Base-by-base conservation (phyloP, 2,113 vertebrate genomes). In the Hypanus sabinus region DNA sequence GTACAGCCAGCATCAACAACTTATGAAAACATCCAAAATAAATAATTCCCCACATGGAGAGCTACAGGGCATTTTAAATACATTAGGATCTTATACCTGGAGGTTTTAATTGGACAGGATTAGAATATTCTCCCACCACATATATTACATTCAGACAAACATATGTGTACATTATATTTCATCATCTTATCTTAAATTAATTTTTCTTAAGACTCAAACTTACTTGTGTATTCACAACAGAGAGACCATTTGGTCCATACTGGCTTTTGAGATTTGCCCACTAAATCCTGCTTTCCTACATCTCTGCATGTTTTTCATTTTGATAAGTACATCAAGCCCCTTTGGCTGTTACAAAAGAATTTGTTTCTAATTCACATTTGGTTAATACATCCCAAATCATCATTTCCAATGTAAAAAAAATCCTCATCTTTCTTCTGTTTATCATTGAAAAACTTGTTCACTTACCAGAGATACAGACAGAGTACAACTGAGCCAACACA, bases 381-480 rank as follows among this genome's bases (percentile, higher is more conserved):
- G 30, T 14, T 60, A 88, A 14, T 14, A 27, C 46, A 87, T 57
- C 27, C 46, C 8, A 85, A 22, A 57, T 22, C 46, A 80, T 18
- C 14, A 85, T 46, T 57, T 8, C 0, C 24, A 55, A 55, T 12
- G n/a, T 83, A 9, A 68, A 16, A 65, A n/a, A 33, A 12, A 60
- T 1, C 46, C 38, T 11, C 27, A 87, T 30, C 55, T 60, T 9
- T 12, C 83, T 10, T 30, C 4, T 87, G 85, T 5, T 90, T 65
- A n/a, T 85, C 57, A 60, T 11, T 8, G 3, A 65, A 90, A 87
- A 68, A 5, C 7, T 0, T 27, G 38, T 20, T 76, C 75, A 94
- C 95, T 95, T 95, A 99, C 99, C 98, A 95, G 98, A 96, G 95
- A 99, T 99, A 95, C 98, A 99, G 0, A 97, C 96, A 55, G 98